Percentiles rank a stretch among this genome's conserved stretches.
These are phyloP conservation scores for Kryptopterus vitreolus DNA, from an alignment of 2,797 vertebrate genomes.

Conservation along the genomic window DNA sequence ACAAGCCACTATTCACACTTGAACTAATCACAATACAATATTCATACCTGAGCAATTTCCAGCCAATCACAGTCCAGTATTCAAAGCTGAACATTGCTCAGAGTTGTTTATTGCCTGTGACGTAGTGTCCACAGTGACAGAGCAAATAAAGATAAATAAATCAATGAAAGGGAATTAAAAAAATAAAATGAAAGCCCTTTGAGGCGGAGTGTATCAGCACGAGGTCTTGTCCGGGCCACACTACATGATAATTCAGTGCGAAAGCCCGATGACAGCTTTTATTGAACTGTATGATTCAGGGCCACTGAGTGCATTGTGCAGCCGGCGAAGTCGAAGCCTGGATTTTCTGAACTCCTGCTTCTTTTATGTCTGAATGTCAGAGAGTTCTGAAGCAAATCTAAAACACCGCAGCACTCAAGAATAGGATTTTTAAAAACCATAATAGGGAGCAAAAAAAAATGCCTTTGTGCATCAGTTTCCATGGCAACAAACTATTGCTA, in stretches of 20 bases:
- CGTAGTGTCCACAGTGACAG: background rate
- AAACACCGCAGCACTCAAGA: background rate
- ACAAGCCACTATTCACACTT: too few species aligned
- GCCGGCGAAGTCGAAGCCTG: background rate
- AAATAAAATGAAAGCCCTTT: constrained; percentile 1
- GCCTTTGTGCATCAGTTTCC: background rate
- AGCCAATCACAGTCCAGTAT: too few species aligned
- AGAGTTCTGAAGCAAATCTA: background rate
- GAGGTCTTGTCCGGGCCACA: background rate
- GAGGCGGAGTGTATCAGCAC: background rate
- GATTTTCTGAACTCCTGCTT: background rate
- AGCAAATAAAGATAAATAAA: background rate
- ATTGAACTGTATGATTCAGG: constrained; percentile 29
- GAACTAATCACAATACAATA: too few species aligned
- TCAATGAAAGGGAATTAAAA: background rate
- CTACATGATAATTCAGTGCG: constrained; percentile 11
- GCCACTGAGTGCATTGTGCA: background rate
- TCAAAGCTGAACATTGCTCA: too few species aligned
- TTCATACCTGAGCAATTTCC: too few species aligned
- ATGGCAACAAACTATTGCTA: background rate
- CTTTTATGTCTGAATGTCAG: background rate
- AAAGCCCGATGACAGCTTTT: constrained; percentile 9
- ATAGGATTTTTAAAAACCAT: background rate
- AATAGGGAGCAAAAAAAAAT: background rate
- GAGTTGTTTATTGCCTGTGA: background rate